Base-by-base conservation (phyloP, 2,888 invertebrate species). In the Cepaea hortensis region DNA sequence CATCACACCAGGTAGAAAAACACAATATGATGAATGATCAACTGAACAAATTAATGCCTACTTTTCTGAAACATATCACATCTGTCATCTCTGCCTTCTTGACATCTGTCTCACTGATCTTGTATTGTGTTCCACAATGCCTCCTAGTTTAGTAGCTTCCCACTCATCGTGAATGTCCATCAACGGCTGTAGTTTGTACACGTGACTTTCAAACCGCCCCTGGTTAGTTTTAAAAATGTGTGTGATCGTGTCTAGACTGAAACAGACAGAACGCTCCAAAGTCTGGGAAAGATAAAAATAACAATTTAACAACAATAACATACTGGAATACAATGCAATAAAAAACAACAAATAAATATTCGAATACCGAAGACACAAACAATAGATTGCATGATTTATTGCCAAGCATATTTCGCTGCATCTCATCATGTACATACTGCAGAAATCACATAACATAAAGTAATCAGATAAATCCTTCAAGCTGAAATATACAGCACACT, bases 141-240 rank as follows among this genome's bases (percentile, higher is more conserved):
- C 23, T 6, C 35, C 13, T 79, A 6, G 23, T 23, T 18, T 35
- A 3, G 35, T 23, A 9, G 7, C 20, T 6, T 15, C 18, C 68
- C 77, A 85, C 50, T 85, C 85, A 70, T 85, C 85, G 50, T 46
- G 68, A 48, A 85, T 68, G 55, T 70, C 70, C 70, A 68, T 20
- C 68, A 68, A 23, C 13, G 86, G 50, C 62, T 79, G 87, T n/a
- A 87, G 72, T 61, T 84, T 87, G 72, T 83, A 87, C 1, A 87
- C 87, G 20, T 84, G 84, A 55, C 87, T 84, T 75, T 87, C 87
- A 77, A 87, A 79, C 48, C 72, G 68, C 20, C 81, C 65, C 3
- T 80, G 65, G 11, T 35, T 35, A 3, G 72, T 84, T 35, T 84
- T 87, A 48, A 73, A 79, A 48, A 84, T 80, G 75, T 84, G 87